Conservation (phyloP, 2,797 vertebrate species). For the Malurus splendens region DNA sequence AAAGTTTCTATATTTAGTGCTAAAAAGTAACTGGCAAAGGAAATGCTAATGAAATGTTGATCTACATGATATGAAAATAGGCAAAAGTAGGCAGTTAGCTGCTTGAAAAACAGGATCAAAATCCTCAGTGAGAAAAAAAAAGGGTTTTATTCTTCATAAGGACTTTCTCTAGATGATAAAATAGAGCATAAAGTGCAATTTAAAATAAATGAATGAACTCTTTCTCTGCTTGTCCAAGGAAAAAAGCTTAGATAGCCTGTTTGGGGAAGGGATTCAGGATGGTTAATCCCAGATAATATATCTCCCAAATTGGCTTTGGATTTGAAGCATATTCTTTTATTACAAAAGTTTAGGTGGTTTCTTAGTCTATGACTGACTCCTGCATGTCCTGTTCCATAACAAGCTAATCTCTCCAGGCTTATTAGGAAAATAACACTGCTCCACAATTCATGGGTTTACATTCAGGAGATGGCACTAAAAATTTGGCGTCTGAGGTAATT, state of each 20-base stretch:
- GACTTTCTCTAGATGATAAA: background rate
- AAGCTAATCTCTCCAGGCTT: background rate
- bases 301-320: background rate
- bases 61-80: background rate
- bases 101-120: background rate
- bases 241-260: background rate
- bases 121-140: background rate
- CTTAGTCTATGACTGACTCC: background rate
- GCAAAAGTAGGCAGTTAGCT: background rate
- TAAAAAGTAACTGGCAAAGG: background rate
- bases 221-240: background rate
- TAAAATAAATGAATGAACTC: background rate
- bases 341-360: background rate
- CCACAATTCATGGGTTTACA: background rate
- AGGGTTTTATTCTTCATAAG: background rate
- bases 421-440: background rate
- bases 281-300: background rate
- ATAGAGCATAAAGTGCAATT: background rate
- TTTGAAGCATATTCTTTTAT: background rate
- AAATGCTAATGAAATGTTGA: background rate
- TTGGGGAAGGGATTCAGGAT: background rate
- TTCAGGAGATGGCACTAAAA: background rate
- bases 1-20: background rate
- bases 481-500: background rate
- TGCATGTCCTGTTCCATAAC: background rate